Evolutionary conservation across 1,140 invertebrate species (phyloP).

Genomic region (Musca domestica): DNA sequence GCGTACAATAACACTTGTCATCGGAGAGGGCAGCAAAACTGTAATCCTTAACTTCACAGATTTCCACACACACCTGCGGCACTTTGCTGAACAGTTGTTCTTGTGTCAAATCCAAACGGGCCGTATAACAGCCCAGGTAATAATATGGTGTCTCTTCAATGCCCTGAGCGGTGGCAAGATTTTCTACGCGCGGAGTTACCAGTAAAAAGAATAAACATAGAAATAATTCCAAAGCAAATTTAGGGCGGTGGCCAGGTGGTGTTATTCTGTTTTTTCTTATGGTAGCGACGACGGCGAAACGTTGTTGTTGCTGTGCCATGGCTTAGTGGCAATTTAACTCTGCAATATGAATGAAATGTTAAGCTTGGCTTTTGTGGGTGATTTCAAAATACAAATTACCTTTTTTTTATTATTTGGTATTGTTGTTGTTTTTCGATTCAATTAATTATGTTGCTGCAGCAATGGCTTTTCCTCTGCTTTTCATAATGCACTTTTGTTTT

Average conservation of each 20-base stretch:
- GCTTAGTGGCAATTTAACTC: neutral
- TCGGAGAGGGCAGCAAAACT: conserved; percentile 41
- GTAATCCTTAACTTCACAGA: conserved; percentile 40
- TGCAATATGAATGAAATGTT: neutral
- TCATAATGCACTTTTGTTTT: conserved; percentile 9
- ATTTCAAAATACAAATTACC: conserved; percentile 21
- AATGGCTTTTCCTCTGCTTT: neutral
- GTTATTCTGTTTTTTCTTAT: neutral
- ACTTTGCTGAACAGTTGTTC: conserved; percentile 47
- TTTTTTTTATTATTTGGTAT: neutral
- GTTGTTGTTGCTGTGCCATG: conserved; percentile 1
- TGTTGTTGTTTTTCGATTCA: neutral
- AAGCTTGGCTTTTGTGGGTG: neutral
- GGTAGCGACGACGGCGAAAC: neutral
- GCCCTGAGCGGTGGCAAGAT: neutral
- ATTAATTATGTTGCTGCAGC: neutral
- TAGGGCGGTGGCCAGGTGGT: conserved; percentile 19
- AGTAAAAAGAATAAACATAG: neutral
- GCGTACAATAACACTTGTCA: conserved; percentile 46
- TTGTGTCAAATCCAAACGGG: conserved; percentile 38
- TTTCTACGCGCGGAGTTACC: neutral
- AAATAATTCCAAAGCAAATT: neutral
- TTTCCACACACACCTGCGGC: conserved; percentile 46
- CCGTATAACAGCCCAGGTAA: conserved; percentile 48
- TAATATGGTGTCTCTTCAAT: conserved; percentile 36